Base-by-base conservation (phyloP, 2,888 invertebrate genomes). In the Drosophila atripex region DNA sequence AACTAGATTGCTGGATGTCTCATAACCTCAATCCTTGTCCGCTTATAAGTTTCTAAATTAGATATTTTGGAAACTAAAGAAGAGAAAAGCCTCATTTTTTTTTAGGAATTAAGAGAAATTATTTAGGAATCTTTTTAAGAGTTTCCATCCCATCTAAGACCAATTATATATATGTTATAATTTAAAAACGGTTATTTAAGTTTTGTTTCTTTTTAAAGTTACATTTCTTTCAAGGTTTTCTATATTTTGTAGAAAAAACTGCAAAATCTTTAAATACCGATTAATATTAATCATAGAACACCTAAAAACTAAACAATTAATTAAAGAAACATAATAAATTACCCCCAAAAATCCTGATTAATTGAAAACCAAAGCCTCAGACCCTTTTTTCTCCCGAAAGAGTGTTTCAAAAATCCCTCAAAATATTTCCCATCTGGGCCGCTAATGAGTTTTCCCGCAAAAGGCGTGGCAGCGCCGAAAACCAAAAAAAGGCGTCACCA, bases 401-500 rank as follows among this genome's bases (percentile, higher is more conserved):
- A 46, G 23, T 7, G 11, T 35, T 23, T 0, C 7, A 35, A 35
- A 18, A 28, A 7, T 11, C 49, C 49, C 7, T 6, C 35, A 16
- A 52, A 53, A 59, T 45, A 59, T 71, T 61, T 61, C 32, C 41
- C 53, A 50, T 32, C 32, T 25, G 23, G 21, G 21, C 75, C 66
- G 64, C 87, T 87, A 82, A 82, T 82, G 85, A 85, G 82, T 87
- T 87, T 82, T 61, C 55, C 82, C 78, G 39, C 80, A 86, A 72
- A 45, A 52, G 60, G 60, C 50, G 60, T 78, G 72, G 54, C 73
- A 56, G 59, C 58, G 45, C 11, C 23, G 14, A 49, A 21, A 35
- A 21, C 21, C 30, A 14, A 41, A 54, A 57, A 59, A 38, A 45
- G 32, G 39, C 32, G 60, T 61, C 12, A 35, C 35, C 35, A 35